Evolutionary conservation across 1,140 invertebrate species (phyloP).

Genomic region (Drosophila pruinosa): DNA sequence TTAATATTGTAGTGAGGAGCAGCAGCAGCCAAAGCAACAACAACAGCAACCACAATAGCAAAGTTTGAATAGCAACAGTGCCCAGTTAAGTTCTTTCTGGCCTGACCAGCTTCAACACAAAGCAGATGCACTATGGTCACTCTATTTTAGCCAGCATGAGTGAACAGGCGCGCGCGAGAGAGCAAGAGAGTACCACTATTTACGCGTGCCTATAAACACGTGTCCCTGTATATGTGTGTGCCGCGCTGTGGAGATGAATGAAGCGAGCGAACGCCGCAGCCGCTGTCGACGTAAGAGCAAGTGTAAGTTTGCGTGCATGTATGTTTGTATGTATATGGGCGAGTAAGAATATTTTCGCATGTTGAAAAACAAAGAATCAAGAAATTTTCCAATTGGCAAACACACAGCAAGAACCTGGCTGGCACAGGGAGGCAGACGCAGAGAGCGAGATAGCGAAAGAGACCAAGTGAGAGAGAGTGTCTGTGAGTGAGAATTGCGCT

Average conservation of each 20-base stretch:
- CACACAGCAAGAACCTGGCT: slow-evolving; percentile 24
- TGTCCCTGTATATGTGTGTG: slow-evolving; percentile 4
- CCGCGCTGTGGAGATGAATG: slow-evolving; percentile 39
- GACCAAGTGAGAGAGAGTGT: slow-evolving; percentile 1
- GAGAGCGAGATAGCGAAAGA: neutral
- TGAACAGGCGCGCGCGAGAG: slow-evolving; percentile 6
- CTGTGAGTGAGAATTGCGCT: slow-evolving; percentile 53
- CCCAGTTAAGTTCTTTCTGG: slow-evolving; percentile 27
- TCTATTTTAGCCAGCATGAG: slow-evolving; percentile 48
- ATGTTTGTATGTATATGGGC: slow-evolving; percentile 50
- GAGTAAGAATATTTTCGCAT: slow-evolving; percentile 42
- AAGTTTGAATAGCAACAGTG: slow-evolving; percentile 27
- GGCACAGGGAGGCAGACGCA: neutral
- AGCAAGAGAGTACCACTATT: slow-evolving; percentile 37
- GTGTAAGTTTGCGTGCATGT: slow-evolving; percentile 44
- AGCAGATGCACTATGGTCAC: slow-evolving; percentile 56
- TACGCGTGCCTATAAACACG: slow-evolving; percentile 20
- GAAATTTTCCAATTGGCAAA: slow-evolving; percentile 75
- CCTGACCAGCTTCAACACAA: slow-evolving; percentile 71
- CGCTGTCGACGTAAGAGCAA: slow-evolving; percentile 34
- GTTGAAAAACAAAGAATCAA: slow-evolving; percentile 54
- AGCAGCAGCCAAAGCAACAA: slow-evolving; percentile 13
- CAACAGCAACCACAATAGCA: slow-evolving; percentile 23
- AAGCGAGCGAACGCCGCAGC: slow-evolving; percentile 27
- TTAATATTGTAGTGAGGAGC: slow-evolving; percentile 32